Evolutionary conservation across 2,113 vertebrate species (phyloP).

Genomic region (Scalopus aquaticus): DNA sequence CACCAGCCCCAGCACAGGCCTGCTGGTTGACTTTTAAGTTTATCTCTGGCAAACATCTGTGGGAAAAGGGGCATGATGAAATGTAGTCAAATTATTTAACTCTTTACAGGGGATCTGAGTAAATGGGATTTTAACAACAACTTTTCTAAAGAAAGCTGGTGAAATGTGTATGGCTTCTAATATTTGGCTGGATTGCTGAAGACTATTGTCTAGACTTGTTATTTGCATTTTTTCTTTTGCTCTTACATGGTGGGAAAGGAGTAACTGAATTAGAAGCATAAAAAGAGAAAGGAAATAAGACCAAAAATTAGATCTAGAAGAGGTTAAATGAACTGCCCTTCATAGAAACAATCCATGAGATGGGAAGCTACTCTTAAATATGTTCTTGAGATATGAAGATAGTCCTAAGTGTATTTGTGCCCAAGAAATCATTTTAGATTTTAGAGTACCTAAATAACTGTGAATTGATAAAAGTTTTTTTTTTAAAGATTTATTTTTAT

Average conservation of each 20-base stretch:
- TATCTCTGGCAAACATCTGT: neutral
- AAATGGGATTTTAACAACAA: slow-evolving; percentile 32
- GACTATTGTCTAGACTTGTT: neutral
- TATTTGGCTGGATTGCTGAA: neutral
- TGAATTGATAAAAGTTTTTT: too few relatives aligned
- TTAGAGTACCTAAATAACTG: neutral
- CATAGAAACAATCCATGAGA: neutral
- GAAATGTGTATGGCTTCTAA: neutral
- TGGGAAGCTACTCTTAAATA: neutral
- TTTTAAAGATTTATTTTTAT: too few relatives aligned
- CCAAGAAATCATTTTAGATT: neutral
- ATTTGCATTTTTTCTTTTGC: neutral
- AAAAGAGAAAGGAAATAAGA: slow-evolving; percentile 28
- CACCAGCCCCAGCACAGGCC: neutral
- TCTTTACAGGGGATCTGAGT: neutral
- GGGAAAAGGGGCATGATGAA: neutral
- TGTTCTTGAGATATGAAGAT: neutral
- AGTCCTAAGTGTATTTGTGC: neutral
- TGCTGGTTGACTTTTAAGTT: neutral
- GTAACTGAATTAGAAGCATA: neutral
- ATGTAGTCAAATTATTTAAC: neutral
- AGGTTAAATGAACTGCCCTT: neutral
- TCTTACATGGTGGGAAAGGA: neutral
- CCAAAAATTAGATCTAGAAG: neutral
- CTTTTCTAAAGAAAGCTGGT: neutral